Evolutionary conservation across 2,797 vertebrate genomes (phyloP).

Genomic region (Streptopelia turtur): DNA sequence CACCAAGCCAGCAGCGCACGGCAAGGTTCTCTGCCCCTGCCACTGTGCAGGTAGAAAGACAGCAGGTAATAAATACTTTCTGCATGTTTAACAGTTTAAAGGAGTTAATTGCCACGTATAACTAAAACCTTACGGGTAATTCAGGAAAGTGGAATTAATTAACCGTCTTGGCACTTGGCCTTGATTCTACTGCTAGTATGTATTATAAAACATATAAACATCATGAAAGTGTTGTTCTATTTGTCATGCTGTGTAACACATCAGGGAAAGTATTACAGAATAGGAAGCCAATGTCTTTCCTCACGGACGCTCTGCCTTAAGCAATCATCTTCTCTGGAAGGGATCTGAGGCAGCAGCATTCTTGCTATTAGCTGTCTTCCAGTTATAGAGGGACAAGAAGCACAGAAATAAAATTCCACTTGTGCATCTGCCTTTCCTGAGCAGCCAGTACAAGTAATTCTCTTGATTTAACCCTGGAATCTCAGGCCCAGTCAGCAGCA

Average conservation of each 20-base stretch:
- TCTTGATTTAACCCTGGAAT: background rate
- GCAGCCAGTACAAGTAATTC: background rate
- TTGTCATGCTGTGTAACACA: conserved; percentile 37
- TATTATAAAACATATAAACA: conserved; percentile 51
- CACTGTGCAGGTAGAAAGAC: background rate
- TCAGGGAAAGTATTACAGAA: background rate
- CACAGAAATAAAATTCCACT: background rate
- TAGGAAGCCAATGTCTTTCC: background rate
- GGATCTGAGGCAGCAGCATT: background rate
- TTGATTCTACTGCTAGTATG: conserved; percentile 36
- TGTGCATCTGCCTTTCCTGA: background rate
- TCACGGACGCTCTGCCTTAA: background rate
- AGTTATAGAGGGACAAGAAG: background rate
- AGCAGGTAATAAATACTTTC: background rate
- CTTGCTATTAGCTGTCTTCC: background rate
- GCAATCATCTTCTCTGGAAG: background rate
- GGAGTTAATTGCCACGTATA: background rate
- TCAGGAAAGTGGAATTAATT: conserved; percentile 66
- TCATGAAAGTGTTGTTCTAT: conserved; percentile 41
- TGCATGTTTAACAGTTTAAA: background rate
- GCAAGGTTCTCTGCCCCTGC: background rate
- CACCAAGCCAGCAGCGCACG: fast-evolving
- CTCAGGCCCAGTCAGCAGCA: background rate
- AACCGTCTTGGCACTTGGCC: conserved; percentile 51
- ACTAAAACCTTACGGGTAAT: conserved; percentile 6